A percentile compares a stretch with the other conserved stretches of the same genome.
Evolutionary conservation across 1,140 invertebrate species (phyloP).

Genomic region (Hylyphantes graminicola): DNA sequence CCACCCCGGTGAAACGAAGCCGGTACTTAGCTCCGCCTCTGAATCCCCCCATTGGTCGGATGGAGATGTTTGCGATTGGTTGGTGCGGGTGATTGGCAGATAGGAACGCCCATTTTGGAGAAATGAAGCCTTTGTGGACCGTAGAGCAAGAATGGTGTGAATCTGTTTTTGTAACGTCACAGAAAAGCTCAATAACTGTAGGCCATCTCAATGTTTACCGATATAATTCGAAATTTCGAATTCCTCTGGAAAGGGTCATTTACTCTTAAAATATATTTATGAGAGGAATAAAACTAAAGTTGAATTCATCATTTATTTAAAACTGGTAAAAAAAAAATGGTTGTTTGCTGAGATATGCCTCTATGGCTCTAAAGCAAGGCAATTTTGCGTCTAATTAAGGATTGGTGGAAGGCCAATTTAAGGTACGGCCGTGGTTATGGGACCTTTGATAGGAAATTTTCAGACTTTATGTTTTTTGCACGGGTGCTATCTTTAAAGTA

Average conservation of each 20-base stretch:
- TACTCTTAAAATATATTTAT: too few relatives aligned
- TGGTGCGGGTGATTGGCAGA: slow-evolving; percentile 18
- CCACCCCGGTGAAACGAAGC: not conserved
- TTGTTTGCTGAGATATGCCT: too few relatives aligned
- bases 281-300: not conserved
- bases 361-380: not conserved
- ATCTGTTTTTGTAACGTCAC: too few relatives aligned
- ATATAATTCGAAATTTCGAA: too few relatives aligned
- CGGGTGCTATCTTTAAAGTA: not conserved
- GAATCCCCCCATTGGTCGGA: slow-evolving; percentile 1
- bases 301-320: too few relatives aligned
- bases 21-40: slow-evolving; percentile 14
- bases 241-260: too few relatives aligned
- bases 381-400: slow-evolving; percentile 55
- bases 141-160: too few relatives aligned
- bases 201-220: too few relatives aligned
- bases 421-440: slow-evolving; percentile 13
- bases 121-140: too few relatives aligned
- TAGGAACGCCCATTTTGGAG: slow-evolving; percentile 12
- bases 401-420: slow-evolving; percentile 33
- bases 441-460: slow-evolving; percentile 15
- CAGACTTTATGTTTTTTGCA: not conserved
- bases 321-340: too few relatives aligned
- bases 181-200: too few relatives aligned
- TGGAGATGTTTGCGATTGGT: not conserved